Conservation (phyloP, 2,888 invertebrate species). For the Atherix ibis region DNA sequence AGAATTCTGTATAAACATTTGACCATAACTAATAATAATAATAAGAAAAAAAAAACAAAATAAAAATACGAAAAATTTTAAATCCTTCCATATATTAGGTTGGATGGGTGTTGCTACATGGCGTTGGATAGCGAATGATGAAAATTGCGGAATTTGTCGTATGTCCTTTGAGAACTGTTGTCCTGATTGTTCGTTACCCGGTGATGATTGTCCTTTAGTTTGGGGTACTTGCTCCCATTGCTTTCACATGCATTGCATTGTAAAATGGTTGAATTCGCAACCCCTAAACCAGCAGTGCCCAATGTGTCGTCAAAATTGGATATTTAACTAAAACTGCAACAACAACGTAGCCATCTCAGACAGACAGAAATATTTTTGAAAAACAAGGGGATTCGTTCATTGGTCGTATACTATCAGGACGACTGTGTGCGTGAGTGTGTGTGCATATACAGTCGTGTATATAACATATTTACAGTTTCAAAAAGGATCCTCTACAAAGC, state of each 20-base stretch:
- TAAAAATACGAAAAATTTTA: neutral
- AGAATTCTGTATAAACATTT: neutral
- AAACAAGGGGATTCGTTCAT: too few species aligned
- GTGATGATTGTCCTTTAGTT: conserved; percentile 94
- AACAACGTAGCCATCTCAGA: too few species aligned
- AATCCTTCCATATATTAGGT: conserved; percentile 33
- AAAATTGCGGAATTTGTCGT: conserved; percentile 97
- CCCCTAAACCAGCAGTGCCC: conserved; percentile 75
- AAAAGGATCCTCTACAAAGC: too few species aligned
- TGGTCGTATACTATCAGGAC: too few species aligned
- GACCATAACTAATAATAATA: neutral
- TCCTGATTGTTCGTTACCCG: conserved; percentile 92
- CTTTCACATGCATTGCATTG: conserved; percentile 99
- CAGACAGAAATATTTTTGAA: too few species aligned
- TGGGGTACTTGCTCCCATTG: conserved; percentile 99
- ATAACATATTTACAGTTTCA: too few species aligned
- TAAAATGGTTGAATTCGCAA: conserved; percentile 96
- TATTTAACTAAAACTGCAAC: conserved; percentile 43
- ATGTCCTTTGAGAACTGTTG: conserved; percentile 98
- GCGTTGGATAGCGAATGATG: conserved; percentile 99
- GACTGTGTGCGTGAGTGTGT: too few species aligned
- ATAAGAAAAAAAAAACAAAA: neutral
- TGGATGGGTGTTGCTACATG: conserved; percentile 96
- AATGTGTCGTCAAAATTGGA: conserved; percentile 99
- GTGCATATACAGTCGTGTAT: too few species aligned